Evolutionary conservation across 2,113 vertebrate species (phyloP), one percentile per base, ranked within the genome.

Genomic region (Caranx melampygus): DNA sequence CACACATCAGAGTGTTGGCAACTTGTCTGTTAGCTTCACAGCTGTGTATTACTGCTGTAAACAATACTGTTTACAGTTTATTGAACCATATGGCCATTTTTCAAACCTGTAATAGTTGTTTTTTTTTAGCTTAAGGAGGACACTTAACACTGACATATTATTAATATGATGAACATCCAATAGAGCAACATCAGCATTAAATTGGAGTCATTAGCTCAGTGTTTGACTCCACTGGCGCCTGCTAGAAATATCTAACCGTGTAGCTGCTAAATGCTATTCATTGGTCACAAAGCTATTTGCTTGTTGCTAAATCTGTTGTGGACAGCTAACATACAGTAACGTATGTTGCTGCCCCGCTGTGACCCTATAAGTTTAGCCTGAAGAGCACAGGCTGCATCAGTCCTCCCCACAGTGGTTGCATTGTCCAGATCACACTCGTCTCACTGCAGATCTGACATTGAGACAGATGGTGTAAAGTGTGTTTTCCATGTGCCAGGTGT

Each of bases 401-500:
- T 65, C 21, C 11, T 45, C 26, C 26, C 21, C 3, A n/a, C 33
- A 37, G 20, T 20, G 33, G 52, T 12, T 31, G 31, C 7, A 34
- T n/a, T 10, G 40, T 9, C 40, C 40, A 9, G 7, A 10, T 42
- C 40, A 10, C 8, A 42, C 15, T 47, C 13, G 16, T 33, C 47
- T 44, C 16, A 57, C 33, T 59, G 16, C 52, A 34, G 31, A 69
- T n/a, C 47, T 9, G 10, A 40, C 10, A 64, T 57, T 42, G 72
- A 71, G 26, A 68, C 33, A 33, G 18, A 44, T 54, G 45, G 11
- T 42, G 14, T 37, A 18, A 4, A 15, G 15, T 52, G 59, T 20
- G 3, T 58, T 42, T 34, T 58, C 16, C 55, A 0, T 86, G 35
- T 67, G 34, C 65, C 81, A 99, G 98, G 98, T 99, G 37, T 99